Conservation (phyloP, 1,140 invertebrate species). For the Limonius californicus region DNA sequence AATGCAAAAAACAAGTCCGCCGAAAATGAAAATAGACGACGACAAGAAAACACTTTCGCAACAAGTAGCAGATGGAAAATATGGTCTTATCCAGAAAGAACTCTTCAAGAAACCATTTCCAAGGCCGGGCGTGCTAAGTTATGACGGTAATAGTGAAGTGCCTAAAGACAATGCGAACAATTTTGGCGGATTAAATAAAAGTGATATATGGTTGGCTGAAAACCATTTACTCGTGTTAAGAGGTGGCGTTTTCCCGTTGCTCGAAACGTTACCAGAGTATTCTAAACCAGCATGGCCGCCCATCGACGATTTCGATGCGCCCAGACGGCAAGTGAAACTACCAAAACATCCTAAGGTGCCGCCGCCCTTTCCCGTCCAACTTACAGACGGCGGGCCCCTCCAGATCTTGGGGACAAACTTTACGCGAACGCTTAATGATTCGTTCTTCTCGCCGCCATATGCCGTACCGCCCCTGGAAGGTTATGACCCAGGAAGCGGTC, state of each 20-base stretch:
- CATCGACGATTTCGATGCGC: conserved; percentile 78
- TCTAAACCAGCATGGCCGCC: conserved; percentile 60
- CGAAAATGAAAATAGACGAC: conserved; percentile 57
- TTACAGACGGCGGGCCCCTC: conserved; percentile 73
- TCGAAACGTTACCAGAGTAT: conserved; percentile 42
- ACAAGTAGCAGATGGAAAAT: conserved; percentile 84
- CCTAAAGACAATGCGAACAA: conserved; percentile 72
- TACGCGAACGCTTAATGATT: conserved; percentile 59
- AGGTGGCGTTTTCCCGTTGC: conserved; percentile 65
- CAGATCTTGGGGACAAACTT: conserved; percentile 66
- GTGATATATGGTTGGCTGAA: conserved; percentile 86
- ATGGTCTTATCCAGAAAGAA: conserved; percentile 82
- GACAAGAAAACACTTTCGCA: conserved; percentile 78
- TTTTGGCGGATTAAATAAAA: conserved; percentile 73
- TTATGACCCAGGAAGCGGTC: conserved; percentile 33
- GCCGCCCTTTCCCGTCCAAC: conserved; percentile 84
- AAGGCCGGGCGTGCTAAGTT: conserved; percentile 76
- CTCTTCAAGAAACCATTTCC: conserved; percentile 64
- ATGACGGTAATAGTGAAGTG: conserved; percentile 70
- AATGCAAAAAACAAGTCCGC: neutral
- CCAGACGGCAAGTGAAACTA: conserved; percentile 73
- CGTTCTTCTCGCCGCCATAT: conserved; percentile 51
- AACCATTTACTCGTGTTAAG: conserved; percentile 80
- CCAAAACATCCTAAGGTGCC: conserved; percentile 53
- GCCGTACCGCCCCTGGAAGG: conserved; percentile 50